A percentile compares a stretch with the other conserved stretches of the same genome.
Evolutionary conservation across 2,797 vertebrate species (phyloP).

Genomic region (Dermochelys coriacea): DNA sequence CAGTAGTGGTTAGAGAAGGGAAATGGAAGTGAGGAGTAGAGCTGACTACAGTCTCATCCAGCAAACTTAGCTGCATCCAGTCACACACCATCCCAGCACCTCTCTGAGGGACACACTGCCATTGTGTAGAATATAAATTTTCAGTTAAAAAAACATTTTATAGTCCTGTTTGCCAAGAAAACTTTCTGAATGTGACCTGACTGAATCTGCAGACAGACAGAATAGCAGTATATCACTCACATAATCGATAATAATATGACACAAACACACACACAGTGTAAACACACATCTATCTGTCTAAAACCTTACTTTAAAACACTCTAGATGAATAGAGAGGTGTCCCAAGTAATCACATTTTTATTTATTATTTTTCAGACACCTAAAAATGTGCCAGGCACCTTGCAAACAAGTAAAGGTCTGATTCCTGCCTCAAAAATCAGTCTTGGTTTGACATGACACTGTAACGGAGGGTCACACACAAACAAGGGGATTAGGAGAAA

Average conservation of each 20-base stretch:
- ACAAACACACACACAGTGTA: not conserved
- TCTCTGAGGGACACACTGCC: not conserved
- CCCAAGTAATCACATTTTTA: fast-evolving
- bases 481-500: not conserved
- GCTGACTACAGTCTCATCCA: not conserved
- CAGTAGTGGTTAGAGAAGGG: not conserved
- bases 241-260: not conserved
- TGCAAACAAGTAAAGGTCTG: not conserved
- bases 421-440: not conserved
- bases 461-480: not conserved
- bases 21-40: not conserved
- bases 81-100: not conserved
- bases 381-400: not conserved
- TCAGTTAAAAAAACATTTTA: not conserved
- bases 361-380: not conserved
- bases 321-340: fast-evolving
- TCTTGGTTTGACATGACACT: not conserved
- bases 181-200: not conserved
- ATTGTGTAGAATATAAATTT: not conserved
- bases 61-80: not conserved
- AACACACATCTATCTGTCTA: not conserved
- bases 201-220: not conserved
- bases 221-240: not conserved
- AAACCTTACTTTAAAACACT: not conserved
- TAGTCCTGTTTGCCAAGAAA: not conserved